A percentile compares a stretch with the other conserved stretches of the same genome.
These are phyloP conservation scores for Furcifer pardalis DNA, from an alignment of 2,797 vertebrate genomes.

Conservation along the genomic window DNA sequence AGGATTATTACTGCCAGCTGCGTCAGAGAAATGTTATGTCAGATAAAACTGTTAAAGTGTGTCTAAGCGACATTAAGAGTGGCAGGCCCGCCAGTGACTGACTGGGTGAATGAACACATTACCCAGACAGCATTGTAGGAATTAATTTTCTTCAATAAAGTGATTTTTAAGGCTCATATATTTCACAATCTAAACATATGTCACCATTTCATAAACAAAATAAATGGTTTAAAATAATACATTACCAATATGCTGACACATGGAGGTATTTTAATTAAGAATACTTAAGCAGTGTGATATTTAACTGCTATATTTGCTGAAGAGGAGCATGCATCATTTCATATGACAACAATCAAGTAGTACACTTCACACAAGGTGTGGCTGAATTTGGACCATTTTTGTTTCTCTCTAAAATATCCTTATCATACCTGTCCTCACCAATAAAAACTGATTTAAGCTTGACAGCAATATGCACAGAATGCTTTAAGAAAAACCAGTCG, in stretches of 20 bases:
- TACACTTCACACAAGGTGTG: constrained; percentile 68
- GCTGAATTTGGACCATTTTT: constrained; percentile 66
- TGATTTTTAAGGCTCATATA: constrained; percentile 97
- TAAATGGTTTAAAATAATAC: constrained; percentile 98
- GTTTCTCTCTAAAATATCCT: constrained; percentile 60
- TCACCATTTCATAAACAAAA: constrained; percentile 89
- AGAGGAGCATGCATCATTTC: constrained; percentile 78
- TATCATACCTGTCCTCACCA: constrained; percentile 53
- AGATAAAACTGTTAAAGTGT: constrained; percentile 86
- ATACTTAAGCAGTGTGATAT: constrained; percentile 81
- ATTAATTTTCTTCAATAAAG: constrained; percentile 98
- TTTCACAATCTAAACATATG: constrained; percentile 94
- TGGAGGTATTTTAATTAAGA: constrained; percentile 94
- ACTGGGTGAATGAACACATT: constrained; percentile 92
- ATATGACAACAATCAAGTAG: constrained; percentile 78
- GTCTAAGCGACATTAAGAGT: constrained; percentile 91
- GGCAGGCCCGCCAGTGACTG: constrained; percentile 85
- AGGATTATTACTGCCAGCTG: constrained; percentile 66
- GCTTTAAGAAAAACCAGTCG: constrained; percentile 44
- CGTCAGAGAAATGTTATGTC: constrained; percentile 83
- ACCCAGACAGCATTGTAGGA: constrained; percentile 89
- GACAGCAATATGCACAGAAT: constrained; percentile 46
- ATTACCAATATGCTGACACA: constrained; percentile 93
- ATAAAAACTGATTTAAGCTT: constrained; percentile 63
- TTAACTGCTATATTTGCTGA: constrained; percentile 81